Base-by-base conservation (phyloP, 2,797 vertebrate species). In the Oophaga sylvatica region DNA sequence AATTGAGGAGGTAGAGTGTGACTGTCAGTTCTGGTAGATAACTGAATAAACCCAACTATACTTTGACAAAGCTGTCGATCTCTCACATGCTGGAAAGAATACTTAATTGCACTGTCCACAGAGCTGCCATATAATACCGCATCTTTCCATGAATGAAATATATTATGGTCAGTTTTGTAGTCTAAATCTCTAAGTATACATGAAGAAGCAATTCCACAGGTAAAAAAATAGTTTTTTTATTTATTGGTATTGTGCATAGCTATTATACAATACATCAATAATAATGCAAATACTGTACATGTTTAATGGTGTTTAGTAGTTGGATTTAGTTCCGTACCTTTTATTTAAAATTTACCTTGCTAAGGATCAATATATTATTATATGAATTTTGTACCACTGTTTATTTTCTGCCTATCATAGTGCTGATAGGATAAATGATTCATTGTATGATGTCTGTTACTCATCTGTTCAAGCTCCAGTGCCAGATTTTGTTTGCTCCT, bases 61-160 rank as follows among this genome's bases (percentile, higher is more conserved):
- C 91, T 89, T 88, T 89, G 82, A 87, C 88, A 87, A 90, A 93
- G 87, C 92, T 93, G 92, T 92, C 94, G 93, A 90, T 90, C 91
- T 92, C 90, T 86, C 87, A 90, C 63, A 89, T 73, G 57, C 63
- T 90, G 83, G 75, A 63, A 79, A 80, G 90, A 90, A 90, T 87
- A 80, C 92, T 88, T 93, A 92, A 94, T 91, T 93, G 90, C 83
- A 48, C 83, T 91, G 80, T 22, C 56, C 5, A 70, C 29, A 85
- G 63, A 17, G 9, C 82, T 88, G 89, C 84, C 77, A 90, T 87
- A 90, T 92, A 90, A 65, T 86, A 83, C 87, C 86, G 80, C 68
- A 81, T 90, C 89, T 77, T 79, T 85, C 87, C 87, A 73, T 81
- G 67, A 89, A 29, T 71, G 70, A 65, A 77, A 71, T 60, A 63